Percentiles rank a stretch among this genome's conserved stretches.
These are phyloP conservation scores for Platypus cylindrus DNA, from an alignment of 2,888 invertebrate genomes.

Conservation along the genomic window DNA sequence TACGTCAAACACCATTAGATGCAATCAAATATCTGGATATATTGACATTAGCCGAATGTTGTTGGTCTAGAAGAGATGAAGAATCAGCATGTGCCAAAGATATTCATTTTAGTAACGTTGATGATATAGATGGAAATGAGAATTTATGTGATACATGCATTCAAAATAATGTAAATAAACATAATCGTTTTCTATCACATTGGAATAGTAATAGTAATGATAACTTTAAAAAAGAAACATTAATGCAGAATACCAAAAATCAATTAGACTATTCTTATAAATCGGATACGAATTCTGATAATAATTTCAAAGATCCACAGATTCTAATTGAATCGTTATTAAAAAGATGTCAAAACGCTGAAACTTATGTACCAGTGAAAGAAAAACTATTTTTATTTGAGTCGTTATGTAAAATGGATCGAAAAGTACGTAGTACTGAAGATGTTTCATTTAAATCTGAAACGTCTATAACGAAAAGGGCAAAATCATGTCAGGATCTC, in stretches of 20 bases:
- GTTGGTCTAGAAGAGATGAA: slow-evolving; percentile 18
- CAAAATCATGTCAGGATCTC: slow-evolving; percentile 54
- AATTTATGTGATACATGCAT: slow-evolving; percentile 11
- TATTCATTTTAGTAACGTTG: slow-evolving; percentile 22
- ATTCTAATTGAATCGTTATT: slow-evolving; percentile 38
- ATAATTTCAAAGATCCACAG: slow-evolving; percentile 25
- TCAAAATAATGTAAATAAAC: neutral
- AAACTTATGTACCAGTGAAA: slow-evolving; percentile 56
- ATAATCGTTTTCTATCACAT: neutral
- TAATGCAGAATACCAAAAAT: slow-evolving; percentile 2
- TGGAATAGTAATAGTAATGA: slow-evolving; percentile 4
- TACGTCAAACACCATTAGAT: slow-evolving; percentile 61
- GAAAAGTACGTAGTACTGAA: slow-evolving; percentile 50
- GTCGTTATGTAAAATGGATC: slow-evolving; percentile 49
- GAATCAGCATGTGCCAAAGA: slow-evolving; percentile 22
- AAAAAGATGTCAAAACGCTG: slow-evolving; percentile 42
- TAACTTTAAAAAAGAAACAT: slow-evolving; percentile 1
- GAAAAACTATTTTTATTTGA: slow-evolving; percentile 60
- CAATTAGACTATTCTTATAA: neutral
- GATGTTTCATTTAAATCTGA: slow-evolving; percentile 39
- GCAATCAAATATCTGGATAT: slow-evolving; percentile 62
- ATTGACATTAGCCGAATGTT: slow-evolving; percentile 41
- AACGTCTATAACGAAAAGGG: slow-evolving; percentile 40
- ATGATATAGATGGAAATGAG: neutral
- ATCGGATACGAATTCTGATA: slow-evolving; percentile 4